Evolutionary conservation across 2,797 vertebrate species (phyloP).

Genomic region (Carcharodon carcharias): DNA sequence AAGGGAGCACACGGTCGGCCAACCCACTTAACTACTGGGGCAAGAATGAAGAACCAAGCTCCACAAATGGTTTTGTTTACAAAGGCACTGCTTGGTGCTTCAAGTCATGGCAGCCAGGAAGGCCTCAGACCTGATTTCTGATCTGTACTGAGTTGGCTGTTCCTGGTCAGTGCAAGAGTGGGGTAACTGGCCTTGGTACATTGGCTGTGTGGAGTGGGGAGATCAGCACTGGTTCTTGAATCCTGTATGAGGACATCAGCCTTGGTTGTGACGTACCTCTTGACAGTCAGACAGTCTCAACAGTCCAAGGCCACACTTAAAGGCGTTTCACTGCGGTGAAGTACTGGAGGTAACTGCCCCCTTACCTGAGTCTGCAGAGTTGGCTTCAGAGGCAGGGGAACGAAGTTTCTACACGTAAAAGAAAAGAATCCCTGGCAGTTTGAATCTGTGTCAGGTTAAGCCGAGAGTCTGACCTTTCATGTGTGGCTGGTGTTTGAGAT

Average conservation of each 20-base stretch:
- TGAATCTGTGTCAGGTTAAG: background rate
- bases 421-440: background rate
- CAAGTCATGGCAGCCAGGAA: too few species aligned
- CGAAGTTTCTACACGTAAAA: background rate
- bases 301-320: too few species aligned
- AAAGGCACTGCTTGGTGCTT: too few species aligned
- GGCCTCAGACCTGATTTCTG: background rate
- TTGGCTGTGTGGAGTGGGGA: background rate
- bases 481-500: background rate
- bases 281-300: too few species aligned
- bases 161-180: background rate
- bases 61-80: too few species aligned
- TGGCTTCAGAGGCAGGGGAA: background rate
- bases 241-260: too few species aligned
- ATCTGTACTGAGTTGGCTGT: too few species aligned
- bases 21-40: too few species aligned
- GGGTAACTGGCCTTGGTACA: background rate
- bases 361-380: background rate
- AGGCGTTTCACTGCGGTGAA: too few species aligned
- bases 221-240: background rate
- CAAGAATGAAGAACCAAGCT: too few species aligned
- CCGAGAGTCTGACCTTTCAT: background rate
- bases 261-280: too few species aligned
- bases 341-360: background rate
- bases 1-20: too few species aligned